A percentile compares a stretch with the other conserved stretches of the same genome.
These are phyloP conservation scores for Brachionus angularis DNA, from an alignment of 1,140 invertebrate species.

Conservation along the genomic window DNA sequence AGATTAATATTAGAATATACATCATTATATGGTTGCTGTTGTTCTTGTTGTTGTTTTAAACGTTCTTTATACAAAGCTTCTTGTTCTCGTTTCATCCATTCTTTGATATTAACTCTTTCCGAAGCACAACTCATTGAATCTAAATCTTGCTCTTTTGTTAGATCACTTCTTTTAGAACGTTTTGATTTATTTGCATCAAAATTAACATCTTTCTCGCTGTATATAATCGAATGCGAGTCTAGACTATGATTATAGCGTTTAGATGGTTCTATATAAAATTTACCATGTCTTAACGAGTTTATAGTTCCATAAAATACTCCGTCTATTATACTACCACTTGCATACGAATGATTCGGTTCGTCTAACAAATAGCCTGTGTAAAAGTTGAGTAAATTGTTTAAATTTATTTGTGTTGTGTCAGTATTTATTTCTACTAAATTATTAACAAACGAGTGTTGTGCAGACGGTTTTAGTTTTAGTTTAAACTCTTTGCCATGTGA, in stretches of 20 bases:
- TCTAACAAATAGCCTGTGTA: constrained; percentile 22
- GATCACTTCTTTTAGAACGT: no score
- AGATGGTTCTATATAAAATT: constrained; percentile 39
- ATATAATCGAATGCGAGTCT: constrained; percentile 25
- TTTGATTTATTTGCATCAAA: neutral
- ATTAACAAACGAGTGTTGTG: neutral
- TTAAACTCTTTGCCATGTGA: neutral
- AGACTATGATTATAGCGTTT: constrained; percentile 6
- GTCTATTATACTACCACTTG: constrained; percentile 40
- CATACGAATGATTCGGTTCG: constrained; percentile 19
- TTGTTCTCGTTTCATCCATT: constrained; percentile 40
- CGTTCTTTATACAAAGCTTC: constrained; percentile 12
- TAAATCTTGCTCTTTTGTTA: no score
- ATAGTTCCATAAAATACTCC: constrained; percentile 41
- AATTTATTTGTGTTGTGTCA: neutral
- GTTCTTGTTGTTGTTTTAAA: constrained; percentile 16
- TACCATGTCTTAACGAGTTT: neutral
- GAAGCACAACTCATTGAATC: neutral
- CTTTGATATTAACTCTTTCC: neutral
- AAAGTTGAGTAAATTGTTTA: constrained; percentile 11
- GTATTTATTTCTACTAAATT: constrained; percentile 5
- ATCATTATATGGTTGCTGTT: no score
- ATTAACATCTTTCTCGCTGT: constrained; percentile 18
- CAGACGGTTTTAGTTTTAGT: neutral
- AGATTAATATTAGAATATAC: constrained; percentile 1